Evolutionary conservation across 2,113 vertebrate genomes (phyloP).

Genomic region (Coryphaenoides rupestris): DNA sequence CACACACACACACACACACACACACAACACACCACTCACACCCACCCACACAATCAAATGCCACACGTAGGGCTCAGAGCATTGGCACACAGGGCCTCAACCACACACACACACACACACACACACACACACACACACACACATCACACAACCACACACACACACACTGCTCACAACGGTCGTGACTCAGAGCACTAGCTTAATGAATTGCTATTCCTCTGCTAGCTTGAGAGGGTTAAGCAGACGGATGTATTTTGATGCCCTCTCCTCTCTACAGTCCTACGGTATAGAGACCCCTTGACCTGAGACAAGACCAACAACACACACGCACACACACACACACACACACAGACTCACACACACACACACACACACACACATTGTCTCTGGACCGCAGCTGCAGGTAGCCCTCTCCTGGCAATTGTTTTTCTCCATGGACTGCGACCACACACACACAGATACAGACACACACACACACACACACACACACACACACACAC

Average conservation of each 20-base stretch:
- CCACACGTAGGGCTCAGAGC: too few relatives aligned
- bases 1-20: not conserved
- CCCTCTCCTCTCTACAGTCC: too few relatives aligned
- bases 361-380: conserved; percentile 8
- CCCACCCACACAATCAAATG: too few relatives aligned
- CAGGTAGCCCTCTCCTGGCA: conserved; percentile 64
- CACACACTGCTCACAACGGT: too few relatives aligned
- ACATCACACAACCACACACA: not conserved
- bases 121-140: too few relatives aligned
- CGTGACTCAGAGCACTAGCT: too few relatives aligned
- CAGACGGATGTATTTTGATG: too few relatives aligned
- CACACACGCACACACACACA: conserved; percentile 5
- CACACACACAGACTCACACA: not conserved
- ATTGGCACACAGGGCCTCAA: too few relatives aligned
- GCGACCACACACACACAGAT: not conserved
- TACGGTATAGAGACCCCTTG: too few relatives aligned
- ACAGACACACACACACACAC: not conserved
- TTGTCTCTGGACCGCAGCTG: conserved; percentile 46
- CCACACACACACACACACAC: not conserved
- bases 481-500: not conserved
- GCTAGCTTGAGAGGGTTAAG: too few relatives aligned
- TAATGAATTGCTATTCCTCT: too few relatives aligned
- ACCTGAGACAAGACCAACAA: too few relatives aligned
- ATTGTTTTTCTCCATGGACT: conserved; percentile 20
- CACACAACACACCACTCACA: not conserved